These are phyloP conservation scores for Paradoxurus hermaphroditus DNA, from an alignment of 2,113 vertebrate genomes.

Conservation along the genomic window DNA sequence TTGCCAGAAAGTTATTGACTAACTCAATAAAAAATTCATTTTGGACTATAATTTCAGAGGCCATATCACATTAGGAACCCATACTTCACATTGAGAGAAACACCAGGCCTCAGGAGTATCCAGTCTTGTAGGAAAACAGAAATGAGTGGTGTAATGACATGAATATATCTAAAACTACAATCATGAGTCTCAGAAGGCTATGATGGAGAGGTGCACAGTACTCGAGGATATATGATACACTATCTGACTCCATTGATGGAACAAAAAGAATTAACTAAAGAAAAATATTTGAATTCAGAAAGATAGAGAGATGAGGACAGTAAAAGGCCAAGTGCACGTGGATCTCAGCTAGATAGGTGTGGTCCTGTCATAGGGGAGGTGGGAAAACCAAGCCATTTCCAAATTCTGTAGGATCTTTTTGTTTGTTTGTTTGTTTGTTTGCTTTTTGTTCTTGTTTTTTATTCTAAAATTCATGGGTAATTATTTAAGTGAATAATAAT, in stretches of 20 bases:
- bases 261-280: not conserved
- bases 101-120: not conserved
- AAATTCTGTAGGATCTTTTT: not conserved
- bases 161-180: not conserved
- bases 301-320: not conserved
- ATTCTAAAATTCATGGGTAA: not conserved
- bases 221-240: not conserved
- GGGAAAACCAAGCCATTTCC: not conserved
- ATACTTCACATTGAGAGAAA: not conserved
- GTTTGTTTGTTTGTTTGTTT: not conserved
- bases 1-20: not conserved
- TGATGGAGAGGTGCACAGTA: not conserved
- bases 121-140: not conserved
- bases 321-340: accelerated
- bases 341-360: not conserved
- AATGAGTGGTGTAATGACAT: not conserved
- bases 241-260: not conserved
- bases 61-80: not conserved
- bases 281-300: not conserved
- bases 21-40: not conserved
- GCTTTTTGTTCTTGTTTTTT: not conserved
- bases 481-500: not conserved
- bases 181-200: not conserved
- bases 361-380: accelerated
- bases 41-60: not conserved